Evolutionary conservation across 2,113 vertebrate genomes (phyloP), one percentile per base, ranked within the genome.

Genomic region (Tachuris rubrigastra): DNA sequence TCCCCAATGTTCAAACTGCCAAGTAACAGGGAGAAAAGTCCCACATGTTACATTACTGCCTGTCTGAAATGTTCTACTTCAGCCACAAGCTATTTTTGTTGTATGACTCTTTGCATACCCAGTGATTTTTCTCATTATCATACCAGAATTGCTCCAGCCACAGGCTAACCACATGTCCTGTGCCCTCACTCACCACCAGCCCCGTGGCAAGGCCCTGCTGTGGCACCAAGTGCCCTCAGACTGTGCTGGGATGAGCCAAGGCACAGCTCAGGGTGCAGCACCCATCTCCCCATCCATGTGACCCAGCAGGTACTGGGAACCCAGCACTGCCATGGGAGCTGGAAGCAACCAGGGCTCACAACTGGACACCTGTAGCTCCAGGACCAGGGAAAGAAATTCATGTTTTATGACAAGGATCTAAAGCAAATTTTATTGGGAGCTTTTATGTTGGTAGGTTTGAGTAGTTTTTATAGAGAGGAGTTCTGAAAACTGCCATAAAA

Each of bases 341-440:
- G 0, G 24, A 10, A 7, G 60, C 18, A 9, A 93, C 67, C 59
- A 28, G 91, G 42, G 55, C 92, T 44, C 56, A 66, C 83, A 85
- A 58, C 44, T 83, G 95, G 95, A 91, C 94, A 97, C 93, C 91
- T 94, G 85, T 92, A 91, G 62, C 74, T 96, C 74, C 89, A 85
- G 85, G 91, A 66, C 95, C 87, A 63, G 91, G 95, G 72, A 63
- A 93, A 96, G 92, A 92, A 97, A 96, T 44, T 42, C 79, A 49
- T 95, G 90, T 91, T 98, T 98, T 98, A 98, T 3, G 92, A 83
- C 96, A 15, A 87, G 62, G 69, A 97, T 94, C 98, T 98, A 98
- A 98, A 97, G 96, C 95, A 97, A 97, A 98, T 98, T 98, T 98
- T 98, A 98, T 98, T 97, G 96, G 95, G 90, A 98, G 97, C 97